Percentiles rank a stretch among this genome's conserved stretches.
These are phyloP conservation scores for Passer montanus DNA, from an alignment of 2,113 vertebrate species.

Conservation along the genomic window DNA sequence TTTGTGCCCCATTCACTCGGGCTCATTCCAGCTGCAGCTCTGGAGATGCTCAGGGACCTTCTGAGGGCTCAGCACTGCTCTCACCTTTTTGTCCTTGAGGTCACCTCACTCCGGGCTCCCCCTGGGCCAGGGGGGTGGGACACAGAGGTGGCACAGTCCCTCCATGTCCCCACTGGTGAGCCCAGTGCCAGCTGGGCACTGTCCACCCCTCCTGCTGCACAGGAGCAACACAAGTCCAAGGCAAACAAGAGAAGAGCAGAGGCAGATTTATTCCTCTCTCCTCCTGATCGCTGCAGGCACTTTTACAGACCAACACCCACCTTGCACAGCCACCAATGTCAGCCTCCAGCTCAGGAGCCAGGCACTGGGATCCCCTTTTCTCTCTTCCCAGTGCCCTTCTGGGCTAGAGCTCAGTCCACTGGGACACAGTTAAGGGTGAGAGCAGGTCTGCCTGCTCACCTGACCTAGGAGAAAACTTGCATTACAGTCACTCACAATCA, in stretches of 20 bases:
- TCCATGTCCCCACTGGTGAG: neutral
- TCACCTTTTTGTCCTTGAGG: neutral
- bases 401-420: neutral
- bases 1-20: neutral
- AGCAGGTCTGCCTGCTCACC: neutral
- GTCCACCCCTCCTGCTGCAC: neutral
- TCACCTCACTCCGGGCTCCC: neutral
- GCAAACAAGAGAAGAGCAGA: neutral
- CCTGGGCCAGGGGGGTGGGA: neutral
- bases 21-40: neutral
- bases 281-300: neutral
- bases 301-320: neutral
- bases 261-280: conserved; percentile 53
- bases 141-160: neutral
- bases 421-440: neutral
- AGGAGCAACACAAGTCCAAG: neutral
- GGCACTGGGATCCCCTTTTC: neutral
- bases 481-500: neutral
- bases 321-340: neutral
- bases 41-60: neutral
- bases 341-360: neutral
- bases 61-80: neutral
- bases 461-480: neutral
- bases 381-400: neutral
- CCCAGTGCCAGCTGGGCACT: neutral